These are phyloP conservation scores for Dugesia japonica DNA, from an alignment of 2,888 invertebrate genomes.

Conservation along the genomic window DNA sequence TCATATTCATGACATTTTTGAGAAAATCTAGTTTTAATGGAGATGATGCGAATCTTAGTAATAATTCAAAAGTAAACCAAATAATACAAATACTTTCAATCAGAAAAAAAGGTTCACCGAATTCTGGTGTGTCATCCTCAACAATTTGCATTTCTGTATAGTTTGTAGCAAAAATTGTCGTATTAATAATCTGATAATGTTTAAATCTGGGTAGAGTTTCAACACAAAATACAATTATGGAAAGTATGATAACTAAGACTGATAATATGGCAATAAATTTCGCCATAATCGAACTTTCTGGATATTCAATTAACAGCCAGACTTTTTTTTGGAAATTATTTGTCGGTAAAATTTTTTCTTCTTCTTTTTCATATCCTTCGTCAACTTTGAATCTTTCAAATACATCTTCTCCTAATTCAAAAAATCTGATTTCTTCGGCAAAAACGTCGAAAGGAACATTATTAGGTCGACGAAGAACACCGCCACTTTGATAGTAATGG, in stretches of 20 bases:
- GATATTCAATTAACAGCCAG: neutral
- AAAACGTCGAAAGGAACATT: neutral
- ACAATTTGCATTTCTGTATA: neutral
- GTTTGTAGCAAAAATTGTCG: neutral
- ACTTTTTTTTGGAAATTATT: neutral
- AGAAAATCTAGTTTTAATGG: neutral
- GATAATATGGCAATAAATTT: neutral
- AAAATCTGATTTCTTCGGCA: neutral
- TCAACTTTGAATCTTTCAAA: neutral
- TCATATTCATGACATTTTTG: neutral
- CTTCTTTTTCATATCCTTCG: neutral
- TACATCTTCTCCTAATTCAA: neutral
- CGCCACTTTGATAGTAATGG: neutral
- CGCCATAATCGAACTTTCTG: neutral
- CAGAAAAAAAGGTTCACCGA: neutral
- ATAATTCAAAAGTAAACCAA: slow-evolving; percentile 15
- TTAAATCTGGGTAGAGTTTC: neutral
- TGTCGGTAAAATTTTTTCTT: neutral
- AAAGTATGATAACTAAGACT: neutral
- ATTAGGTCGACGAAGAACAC: neutral
- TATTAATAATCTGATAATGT: neutral
- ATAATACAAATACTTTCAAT: neutral
- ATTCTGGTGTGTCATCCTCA: neutral
- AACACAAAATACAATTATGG: neutral
- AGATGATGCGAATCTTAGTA: neutral